Evolutionary conservation across 2,113 vertebrate genomes (phyloP).

Genomic region (Conger conger): DNA sequence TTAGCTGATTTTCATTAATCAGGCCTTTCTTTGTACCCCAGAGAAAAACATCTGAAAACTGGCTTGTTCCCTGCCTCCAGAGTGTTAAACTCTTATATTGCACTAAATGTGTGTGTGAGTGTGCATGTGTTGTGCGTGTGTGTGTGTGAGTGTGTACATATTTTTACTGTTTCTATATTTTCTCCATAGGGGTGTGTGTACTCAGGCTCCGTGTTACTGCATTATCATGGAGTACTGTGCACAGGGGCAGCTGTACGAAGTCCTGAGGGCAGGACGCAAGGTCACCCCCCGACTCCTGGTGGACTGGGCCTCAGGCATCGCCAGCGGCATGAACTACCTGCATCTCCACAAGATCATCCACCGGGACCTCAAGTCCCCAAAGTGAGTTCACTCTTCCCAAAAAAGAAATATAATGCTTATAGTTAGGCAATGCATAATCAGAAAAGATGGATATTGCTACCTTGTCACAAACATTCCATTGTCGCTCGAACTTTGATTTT

Average conservation of each 20-base stretch:
- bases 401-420: neutral
- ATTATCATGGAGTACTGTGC: constrained; percentile 99
- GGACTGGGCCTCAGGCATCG: constrained; percentile 96
- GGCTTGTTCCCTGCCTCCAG: neutral
- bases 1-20: constrained; percentile 7
- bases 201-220: constrained; percentile 95
- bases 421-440: no score
- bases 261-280: constrained; percentile 87
- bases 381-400: constrained; percentile 71
- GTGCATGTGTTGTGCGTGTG: neutral
- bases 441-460: no score
- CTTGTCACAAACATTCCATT: no score
- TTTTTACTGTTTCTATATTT: neutral
- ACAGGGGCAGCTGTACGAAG: constrained; percentile 95
- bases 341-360: constrained; percentile 99
- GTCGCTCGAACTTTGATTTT: no score
- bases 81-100: neutral
- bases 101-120: neutral
- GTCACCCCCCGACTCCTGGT: constrained; percentile 89
- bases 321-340: constrained; percentile 98
- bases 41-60: neutral
- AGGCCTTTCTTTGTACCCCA: neutral
- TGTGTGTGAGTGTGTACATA: neutral
- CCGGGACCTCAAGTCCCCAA: constrained; percentile 97
- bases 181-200: constrained; percentile 87